Base-by-base conservation (phyloP, 2,797 vertebrate species). In the Pipistrellus pygmaeus region DNA sequence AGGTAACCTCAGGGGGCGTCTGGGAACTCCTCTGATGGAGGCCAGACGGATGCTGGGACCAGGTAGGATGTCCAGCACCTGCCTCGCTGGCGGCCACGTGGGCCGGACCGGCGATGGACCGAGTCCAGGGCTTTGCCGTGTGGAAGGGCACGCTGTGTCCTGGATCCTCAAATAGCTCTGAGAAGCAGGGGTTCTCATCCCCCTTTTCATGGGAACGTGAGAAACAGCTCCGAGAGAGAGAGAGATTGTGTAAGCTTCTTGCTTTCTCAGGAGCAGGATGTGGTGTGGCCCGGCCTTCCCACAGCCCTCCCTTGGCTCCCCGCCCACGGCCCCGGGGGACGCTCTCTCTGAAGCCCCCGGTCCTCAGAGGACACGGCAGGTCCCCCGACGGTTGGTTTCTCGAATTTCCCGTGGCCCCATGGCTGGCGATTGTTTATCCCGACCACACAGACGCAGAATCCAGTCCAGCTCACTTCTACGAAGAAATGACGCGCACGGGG, bases 331-430 rank as follows among this genome's bases (percentile, higher is more conserved):
- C 20, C 8, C 11, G 2, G 30, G 53, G 25, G 32, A 84, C 44
- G 1, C 3, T 10, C 48, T 80, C 69, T 62, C 82, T 44, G 8
- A 76, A 35, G 4, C 12, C 21, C 51, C 25, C 3, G 30, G 57
- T 15, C 83, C 76, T 84, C 20, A 76, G 51, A 32, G 0, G 44
- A 66, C 15, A 25, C 51, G 73, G 53, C 4, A 18, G 51, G 53
- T 10, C n/a, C 71, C 71, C 25, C 2, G 18, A 4, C 5, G 35
- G 35, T 76, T 90, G 81, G 27, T 7, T 88, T 48, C 64, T 46
- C 66, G 46, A 90, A 72, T 41, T 90, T 90, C 87, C 25, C 11
- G 68, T 44, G 20, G n/a, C 84, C 76, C 62, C 30, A 6, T 41
- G 18, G 14, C 14, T 81, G 41, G 32, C 69, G 35, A 73, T 18